phyloP scores from a whole-genome alignment of 1,140 invertebrate species.

The Teleopsis dalmanni region DNA sequence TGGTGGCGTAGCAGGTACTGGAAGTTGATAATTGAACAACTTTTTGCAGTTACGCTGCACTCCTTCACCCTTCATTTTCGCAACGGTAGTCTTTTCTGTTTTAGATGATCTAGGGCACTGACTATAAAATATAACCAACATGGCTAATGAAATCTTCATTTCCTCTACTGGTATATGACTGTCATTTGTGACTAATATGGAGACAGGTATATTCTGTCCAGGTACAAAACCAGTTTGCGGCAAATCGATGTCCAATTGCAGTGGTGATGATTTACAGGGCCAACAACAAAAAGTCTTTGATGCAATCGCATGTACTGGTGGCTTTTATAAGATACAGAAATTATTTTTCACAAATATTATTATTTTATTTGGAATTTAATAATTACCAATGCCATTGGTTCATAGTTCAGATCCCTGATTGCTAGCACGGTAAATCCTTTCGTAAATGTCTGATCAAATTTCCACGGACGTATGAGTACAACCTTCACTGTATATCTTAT shows the following conservation, averaged over 20 bases:
- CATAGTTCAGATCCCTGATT: constrained; percentile 63
- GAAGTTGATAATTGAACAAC: constrained; percentile 40
- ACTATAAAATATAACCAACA: constrained; percentile 39
- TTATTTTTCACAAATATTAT: neutral
- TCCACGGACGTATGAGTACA: constrained; percentile 62
- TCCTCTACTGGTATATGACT: constrained; percentile 47
- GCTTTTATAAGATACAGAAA: neutral
- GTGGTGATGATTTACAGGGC: constrained; percentile 33
- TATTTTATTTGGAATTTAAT: neutral
- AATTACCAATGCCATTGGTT: constrained; percentile 36
- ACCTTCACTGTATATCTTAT: constrained; percentile 63
- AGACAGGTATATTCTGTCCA: constrained; percentile 33
- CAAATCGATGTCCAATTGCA: constrained; percentile 31
- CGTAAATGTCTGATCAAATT: constrained; percentile 64
- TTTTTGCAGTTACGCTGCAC: constrained; percentile 43
- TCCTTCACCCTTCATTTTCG: constrained; percentile 46
- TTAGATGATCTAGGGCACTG: constrained; percentile 50
- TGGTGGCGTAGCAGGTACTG: constrained; percentile 60
- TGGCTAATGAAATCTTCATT: constrained; percentile 47
- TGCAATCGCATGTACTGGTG: constrained; percentile 28
- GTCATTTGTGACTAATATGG: constrained; percentile 34
- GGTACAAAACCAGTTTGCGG: constrained; percentile 39
- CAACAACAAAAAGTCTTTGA: constrained; percentile 37
- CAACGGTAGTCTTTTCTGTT: constrained; percentile 49
- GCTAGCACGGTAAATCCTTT: constrained; percentile 64